Base-by-base conservation (phyloP, 2,797 vertebrate genomes). In the Smutsia gigantea region DNA sequence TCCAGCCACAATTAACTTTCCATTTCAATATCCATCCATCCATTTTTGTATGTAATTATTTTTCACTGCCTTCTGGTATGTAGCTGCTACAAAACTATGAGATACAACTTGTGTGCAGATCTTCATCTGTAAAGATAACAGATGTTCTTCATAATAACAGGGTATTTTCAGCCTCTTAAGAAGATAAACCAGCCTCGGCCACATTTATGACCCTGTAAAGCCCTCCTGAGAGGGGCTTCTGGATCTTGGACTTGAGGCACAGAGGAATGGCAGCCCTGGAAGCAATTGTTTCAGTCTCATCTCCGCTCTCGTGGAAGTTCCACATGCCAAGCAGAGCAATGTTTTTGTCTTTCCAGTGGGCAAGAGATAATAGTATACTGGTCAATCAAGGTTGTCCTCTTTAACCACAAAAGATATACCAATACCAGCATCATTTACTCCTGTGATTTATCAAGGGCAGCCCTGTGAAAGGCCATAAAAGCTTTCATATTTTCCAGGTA, bases 41-140 rank as follows among this genome's bases (percentile, higher is more conserved):
- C 98, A 55, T 98, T 98, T 98, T 94, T 98, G 92, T 98, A 97
- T 53, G 98, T 98, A 63, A 97, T 97, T 96, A 98, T n/a, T 93
- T 97, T 97, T 98, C 34, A 98, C 83, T 7, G 97, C 74, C 89
- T 93, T 97, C 92, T 97, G 97, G 69, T 88, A 87, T 1, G 8
- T 51, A 57, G 90, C 84, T 69, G 83, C 81, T 75, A 75, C 37
- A 29, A 93, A 93, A 66, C 95, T 57, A 57, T 29, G 88, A 74
- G 97, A 82, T 10, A 89, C 64, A 14, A 63, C 93, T 34, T 74
- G 93, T 0, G 27, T 7, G 49, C 85, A 64, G 7, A 87, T 96
- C 96, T 98, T 94, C 87, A n/a, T 97, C 75, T 74, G 92, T 92
- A 98, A 97, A 89, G 96, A 97, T 39, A 72, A 92, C 7, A 98